Evolutionary conservation across 2,888 invertebrate genomes (phyloP).

Genomic region (Bombyx huttoni): DNA sequence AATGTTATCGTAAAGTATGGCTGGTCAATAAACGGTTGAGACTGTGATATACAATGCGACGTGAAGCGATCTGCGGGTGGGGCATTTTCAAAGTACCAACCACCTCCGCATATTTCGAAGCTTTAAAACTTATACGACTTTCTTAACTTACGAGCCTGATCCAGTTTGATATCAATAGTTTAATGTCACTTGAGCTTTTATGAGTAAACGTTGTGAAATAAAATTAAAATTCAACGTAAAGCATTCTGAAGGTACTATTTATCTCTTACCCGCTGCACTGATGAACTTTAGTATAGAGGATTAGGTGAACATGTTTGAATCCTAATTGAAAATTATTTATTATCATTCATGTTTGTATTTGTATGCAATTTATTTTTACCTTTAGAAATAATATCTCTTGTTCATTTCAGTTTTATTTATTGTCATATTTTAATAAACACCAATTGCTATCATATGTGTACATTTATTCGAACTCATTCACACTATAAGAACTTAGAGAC

Average conservation of each 20-base stretch:
- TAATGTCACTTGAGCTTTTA: background rate
- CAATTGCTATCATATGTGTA: background rate
- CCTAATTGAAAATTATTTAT: too few relatives aligned
- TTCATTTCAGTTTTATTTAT: too few relatives aligned
- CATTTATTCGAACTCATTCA: background rate
- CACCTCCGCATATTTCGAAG: conserved; percentile 1
- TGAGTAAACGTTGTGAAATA: background rate
- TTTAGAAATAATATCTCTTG: too few relatives aligned
- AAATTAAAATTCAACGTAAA: background rate
- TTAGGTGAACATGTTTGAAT: too few relatives aligned
- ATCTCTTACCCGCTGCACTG: too few relatives aligned
- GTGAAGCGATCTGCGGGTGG: background rate
- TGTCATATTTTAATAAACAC: background rate
- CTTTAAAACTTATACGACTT: conserved; percentile 1
- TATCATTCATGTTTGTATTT: too few relatives aligned
- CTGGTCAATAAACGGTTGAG: too few relatives aligned
- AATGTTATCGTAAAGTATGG: too few relatives aligned
- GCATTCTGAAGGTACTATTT: too few relatives aligned
- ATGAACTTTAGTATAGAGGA: too few relatives aligned
- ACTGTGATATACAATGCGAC: background rate
- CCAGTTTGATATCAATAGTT: background rate
- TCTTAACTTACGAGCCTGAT: background rate
- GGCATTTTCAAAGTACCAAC: conserved; percentile 7
- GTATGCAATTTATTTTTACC: too few relatives aligned
- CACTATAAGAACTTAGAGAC: conserved; percentile 22